Percentiles rank a stretch among this genome's conserved stretches.
phyloP scores from a whole-genome alignment of 2,797 vertebrate species.

The Oryzias sinensis region DNA sequence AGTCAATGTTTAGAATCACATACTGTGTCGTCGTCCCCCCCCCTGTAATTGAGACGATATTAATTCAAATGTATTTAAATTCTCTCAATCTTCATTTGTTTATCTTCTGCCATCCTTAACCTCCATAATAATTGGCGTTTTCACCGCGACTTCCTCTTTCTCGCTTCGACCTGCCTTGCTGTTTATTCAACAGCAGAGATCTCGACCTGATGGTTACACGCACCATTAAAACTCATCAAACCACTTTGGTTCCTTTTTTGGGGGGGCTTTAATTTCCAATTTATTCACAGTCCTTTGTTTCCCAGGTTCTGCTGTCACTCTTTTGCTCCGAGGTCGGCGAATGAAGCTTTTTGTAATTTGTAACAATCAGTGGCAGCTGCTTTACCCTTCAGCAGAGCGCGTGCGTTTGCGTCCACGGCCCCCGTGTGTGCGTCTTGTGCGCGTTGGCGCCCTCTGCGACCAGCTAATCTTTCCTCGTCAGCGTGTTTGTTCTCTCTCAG shows the following conservation, averaged over 20 bases:
- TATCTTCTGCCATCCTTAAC: too few species aligned
- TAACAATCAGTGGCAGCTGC: constrained; percentile 31
- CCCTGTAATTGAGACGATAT: too few species aligned
- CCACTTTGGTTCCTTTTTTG: constrained; percentile 21
- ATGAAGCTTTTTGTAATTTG: constrained; percentile 36
- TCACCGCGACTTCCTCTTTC: too few species aligned
- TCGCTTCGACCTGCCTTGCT: too few species aligned
- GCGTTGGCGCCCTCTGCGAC: constrained; percentile 48
- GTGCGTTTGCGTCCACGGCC: constrained; percentile 5
- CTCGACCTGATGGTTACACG: neutral
- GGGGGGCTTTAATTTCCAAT: constrained; percentile 11
- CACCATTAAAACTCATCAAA: constrained; percentile 18
- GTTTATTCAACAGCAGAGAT: neutral
- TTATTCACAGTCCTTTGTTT: constrained; percentile 24
- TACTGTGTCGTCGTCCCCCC: too few species aligned
- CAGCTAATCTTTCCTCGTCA: constrained; percentile 70
- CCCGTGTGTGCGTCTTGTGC: constrained; percentile 17
- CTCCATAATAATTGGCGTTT: too few species aligned
- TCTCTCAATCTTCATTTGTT: too few species aligned
- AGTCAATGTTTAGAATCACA: too few species aligned
- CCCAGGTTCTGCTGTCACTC: constrained; percentile 23
- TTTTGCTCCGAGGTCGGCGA: constrained; percentile 11
- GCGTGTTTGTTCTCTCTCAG: constrained; percentile 65
- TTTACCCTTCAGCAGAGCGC: constrained; percentile 33
- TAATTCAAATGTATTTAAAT: too few species aligned